A percentile compares a stretch with the other conserved stretches of the same genome.
These are phyloP conservation scores for Aepyceros melampus DNA, from an alignment of 2,113 vertebrate genomes.

Conservation along the genomic window DNA sequence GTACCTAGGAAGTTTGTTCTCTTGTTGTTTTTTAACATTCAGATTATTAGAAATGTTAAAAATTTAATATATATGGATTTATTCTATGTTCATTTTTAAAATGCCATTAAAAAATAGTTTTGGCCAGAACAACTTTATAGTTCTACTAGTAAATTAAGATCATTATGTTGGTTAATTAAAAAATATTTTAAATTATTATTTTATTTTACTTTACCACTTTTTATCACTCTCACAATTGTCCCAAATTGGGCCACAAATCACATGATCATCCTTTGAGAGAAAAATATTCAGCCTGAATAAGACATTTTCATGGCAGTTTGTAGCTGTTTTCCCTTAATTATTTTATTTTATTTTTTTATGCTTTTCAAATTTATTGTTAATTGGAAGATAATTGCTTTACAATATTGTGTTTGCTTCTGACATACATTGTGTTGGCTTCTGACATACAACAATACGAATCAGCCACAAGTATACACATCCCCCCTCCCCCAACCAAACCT, in stretches of 20 bases:
- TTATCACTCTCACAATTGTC: not conserved
- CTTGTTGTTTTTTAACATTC: not conserved
- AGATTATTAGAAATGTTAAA: not conserved
- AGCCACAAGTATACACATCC: not conserved
- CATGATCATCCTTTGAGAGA: not conserved
- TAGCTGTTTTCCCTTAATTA: not conserved
- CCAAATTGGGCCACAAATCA: not conserved
- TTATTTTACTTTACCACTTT: not conserved
- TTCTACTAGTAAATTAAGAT: not conserved
- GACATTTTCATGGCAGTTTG: not conserved
- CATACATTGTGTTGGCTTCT: not conserved
- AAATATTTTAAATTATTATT: not conserved
- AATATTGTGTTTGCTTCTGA: not conserved
- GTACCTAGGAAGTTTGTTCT: not conserved
- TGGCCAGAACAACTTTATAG: not conserved
- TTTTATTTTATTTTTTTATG: not conserved
- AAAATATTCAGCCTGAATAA: not conserved
- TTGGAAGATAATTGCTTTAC: not conserved
- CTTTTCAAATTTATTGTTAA: not conserved
- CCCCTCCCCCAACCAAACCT: accelerated
- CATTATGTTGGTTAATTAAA: not conserved
- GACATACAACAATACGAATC: not conserved
- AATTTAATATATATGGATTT: not conserved
- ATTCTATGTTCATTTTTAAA: not conserved
- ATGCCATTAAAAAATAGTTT: not conserved